A percentile compares a stretch with the other conserved stretches of the same genome.
These are phyloP conservation scores for Mastacembelus armatus DNA, from an alignment of 2,797 vertebrate genomes.

Conservation along the genomic window DNA sequence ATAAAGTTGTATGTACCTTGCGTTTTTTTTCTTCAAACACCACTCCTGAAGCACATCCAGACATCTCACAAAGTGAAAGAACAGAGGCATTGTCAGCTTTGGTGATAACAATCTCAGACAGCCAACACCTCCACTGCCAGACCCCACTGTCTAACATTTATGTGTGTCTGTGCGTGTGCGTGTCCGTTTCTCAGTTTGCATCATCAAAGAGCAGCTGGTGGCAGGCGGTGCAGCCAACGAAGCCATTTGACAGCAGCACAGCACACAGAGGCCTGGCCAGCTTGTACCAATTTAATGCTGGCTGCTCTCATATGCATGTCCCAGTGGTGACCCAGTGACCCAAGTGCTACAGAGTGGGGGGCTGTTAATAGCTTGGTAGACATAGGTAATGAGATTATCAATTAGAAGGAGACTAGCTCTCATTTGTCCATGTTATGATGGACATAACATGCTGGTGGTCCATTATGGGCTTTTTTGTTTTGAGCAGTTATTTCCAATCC, in stretches of 20 bases:
- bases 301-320: conserved; percentile 61
- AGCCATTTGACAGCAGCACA: conserved; percentile 62
- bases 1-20: conserved; percentile 37
- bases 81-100: conserved; percentile 55
- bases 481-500: conserved; percentile 54
- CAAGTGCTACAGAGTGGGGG: conserved; percentile 22
- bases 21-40: conserved; percentile 41
- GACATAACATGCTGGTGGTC: conserved; percentile 33
- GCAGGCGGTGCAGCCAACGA: conserved; percentile 30
- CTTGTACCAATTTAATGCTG: conserved; percentile 74
- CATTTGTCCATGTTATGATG: conserved; percentile 67
- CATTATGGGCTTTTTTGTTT: conserved; percentile 45
- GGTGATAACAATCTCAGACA: conserved; percentile 64
- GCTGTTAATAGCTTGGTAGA: conserved; percentile 67
- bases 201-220: conserved; percentile 73
- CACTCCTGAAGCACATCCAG: conserved; percentile 31
- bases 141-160: conserved; percentile 38
- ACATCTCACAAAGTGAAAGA: conserved; percentile 48
- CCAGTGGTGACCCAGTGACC: conserved; percentile 65
- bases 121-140: conserved; percentile 52
- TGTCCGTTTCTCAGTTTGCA: conserved; percentile 53
- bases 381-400: conserved; percentile 74
- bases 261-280: conserved; percentile 38
- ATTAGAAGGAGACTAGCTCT: conserved; percentile 64
- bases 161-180: too few relatives aligned